Base-by-base conservation (phyloP, 2,888 invertebrate genomes). In the Trachelus iudaicus region DNA sequence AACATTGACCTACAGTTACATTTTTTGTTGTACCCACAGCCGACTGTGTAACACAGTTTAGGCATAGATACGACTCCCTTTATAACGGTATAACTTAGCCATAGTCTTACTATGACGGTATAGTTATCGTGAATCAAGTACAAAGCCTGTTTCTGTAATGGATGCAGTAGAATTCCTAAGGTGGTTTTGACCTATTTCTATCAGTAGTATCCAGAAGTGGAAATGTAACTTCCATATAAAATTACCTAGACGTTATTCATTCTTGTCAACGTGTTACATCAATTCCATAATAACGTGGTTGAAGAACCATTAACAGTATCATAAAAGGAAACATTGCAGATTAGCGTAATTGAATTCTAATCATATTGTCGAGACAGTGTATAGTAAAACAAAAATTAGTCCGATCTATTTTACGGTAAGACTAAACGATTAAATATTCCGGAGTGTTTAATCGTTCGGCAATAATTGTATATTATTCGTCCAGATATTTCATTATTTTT, bases 1-100 rank as follows among this genome's bases (percentile, higher is more conserved):
- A 83, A 79, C 83, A 69, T 83, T 85, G 84, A 82, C 83, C 84
- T 75, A 83, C 75, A 82, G 80, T 77, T 81, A 82, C 77, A 80
- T 76, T 83, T 84, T 80, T 80, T 76, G 73, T 79, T 75, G 77
- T 34, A 75, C 77, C 73, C 77, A 75, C 35, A 79, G 69, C 34
- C 73, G 15, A 69, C 15, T 73, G 77, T 73, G 69, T 73, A 73
- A 71, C 71, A 71, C 71, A 11, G 33, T 56, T 71, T 71, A 71
- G 71, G 71, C 33, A 33, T 71, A 71, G 71, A 71, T 15, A 34
- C 31, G 31, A 31, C 9, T 71, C 71, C 71, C 71, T 71, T 71
- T 15, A 23, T 71, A 71, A 71, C 71, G 71, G 71, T 31, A 71
- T 33, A 71, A 56, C 56, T 23, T 56, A 23, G 6, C 56, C 56